Evolutionary conservation across 2,888 invertebrate species (phyloP).

Genomic region (Drosophila planitibia): DNA sequence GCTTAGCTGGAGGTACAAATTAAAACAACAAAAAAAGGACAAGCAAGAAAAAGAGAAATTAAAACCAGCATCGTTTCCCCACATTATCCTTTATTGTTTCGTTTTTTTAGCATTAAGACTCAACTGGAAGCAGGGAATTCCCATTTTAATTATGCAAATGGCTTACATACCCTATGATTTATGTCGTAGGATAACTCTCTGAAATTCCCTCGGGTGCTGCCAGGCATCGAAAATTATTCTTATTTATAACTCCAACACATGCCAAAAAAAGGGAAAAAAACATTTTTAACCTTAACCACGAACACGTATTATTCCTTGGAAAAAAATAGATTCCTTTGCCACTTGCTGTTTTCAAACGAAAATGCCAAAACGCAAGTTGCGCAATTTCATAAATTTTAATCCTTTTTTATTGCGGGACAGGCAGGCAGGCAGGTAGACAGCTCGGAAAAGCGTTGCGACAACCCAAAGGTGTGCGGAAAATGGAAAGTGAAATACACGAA

Average conservation of each 20-base stretch:
- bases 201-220: conserved; percentile 17
- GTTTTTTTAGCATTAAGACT: background rate
- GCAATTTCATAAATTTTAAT: conserved; percentile 81
- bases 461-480: conserved; percentile 56
- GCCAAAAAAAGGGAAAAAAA: conserved; percentile 1
- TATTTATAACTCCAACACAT: conserved; percentile 63
- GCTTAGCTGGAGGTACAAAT: conserved; percentile 14
- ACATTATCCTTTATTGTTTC: conserved; percentile 10
- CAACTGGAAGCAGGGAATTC: background rate
- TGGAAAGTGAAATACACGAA: conserved; percentile 74
- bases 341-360: conserved; percentile 42
- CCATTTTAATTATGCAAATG: conserved; percentile 13
- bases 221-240: conserved; percentile 28
- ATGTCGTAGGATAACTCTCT: conserved; percentile 23
- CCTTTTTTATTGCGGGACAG: conserved; percentile 73
- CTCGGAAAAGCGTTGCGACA: conserved; percentile 22
- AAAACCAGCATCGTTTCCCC: conserved; percentile 7
- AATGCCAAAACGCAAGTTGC: conserved; percentile 63
- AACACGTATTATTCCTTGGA: conserved; percentile 49
- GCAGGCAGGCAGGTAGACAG: background rate
- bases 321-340: conserved; percentile 50
- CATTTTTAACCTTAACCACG: conserved; percentile 54
- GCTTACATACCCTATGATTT: conserved; percentile 59
- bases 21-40: conserved; percentile 12
- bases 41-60: conserved; percentile 25